Percentiles rank a stretch among this genome's conserved stretches.
Evolutionary conservation across 2,113 vertebrate genomes (phyloP).

Genomic region (Carassius carassius): DNA sequence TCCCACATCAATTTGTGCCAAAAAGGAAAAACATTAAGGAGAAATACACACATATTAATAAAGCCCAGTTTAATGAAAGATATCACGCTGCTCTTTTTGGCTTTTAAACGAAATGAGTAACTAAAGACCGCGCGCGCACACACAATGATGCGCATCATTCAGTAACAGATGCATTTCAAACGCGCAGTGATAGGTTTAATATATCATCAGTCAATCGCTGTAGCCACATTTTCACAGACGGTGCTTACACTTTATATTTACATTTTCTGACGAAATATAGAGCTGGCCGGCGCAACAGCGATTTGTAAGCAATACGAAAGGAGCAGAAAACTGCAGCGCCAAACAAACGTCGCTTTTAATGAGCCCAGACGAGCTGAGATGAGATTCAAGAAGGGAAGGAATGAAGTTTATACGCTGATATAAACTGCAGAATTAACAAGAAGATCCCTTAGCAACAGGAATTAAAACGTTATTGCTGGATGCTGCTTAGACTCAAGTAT

Average conservation of each 20-base stretch:
- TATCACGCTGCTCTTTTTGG: neutral
- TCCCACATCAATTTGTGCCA: conserved; percentile 48
- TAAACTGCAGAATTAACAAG: neutral
- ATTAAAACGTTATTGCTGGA: neutral
- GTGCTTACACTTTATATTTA: conserved; percentile 4
- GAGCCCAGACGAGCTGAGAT: neutral
- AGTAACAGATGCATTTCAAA: conserved; percentile 39
- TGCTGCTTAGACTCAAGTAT: neutral
- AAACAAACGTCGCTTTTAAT: neutral
- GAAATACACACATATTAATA: conserved; percentile 23
- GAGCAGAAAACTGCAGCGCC: conserved; percentile 15
- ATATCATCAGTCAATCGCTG: neutral
- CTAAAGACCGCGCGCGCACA: neutral
- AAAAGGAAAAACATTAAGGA: neutral
- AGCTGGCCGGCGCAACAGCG: conserved; percentile 17
- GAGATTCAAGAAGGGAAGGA: neutral
- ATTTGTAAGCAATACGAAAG: neutral
- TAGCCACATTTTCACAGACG: neutral
- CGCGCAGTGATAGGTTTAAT: neutral
- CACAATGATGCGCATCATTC: neutral
- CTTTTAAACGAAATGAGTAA: neutral
- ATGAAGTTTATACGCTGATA: conserved; percentile 5
- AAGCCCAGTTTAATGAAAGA: conserved; percentile 9
- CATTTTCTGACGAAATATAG: conserved; percentile 29
- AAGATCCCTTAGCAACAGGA: neutral